A percentile compares a stretch with the other conserved stretches of the same genome.
These are phyloP conservation scores for Tribolium castaneum DNA, from an alignment of 1,140 invertebrate species.

Conservation along the genomic window DNA sequence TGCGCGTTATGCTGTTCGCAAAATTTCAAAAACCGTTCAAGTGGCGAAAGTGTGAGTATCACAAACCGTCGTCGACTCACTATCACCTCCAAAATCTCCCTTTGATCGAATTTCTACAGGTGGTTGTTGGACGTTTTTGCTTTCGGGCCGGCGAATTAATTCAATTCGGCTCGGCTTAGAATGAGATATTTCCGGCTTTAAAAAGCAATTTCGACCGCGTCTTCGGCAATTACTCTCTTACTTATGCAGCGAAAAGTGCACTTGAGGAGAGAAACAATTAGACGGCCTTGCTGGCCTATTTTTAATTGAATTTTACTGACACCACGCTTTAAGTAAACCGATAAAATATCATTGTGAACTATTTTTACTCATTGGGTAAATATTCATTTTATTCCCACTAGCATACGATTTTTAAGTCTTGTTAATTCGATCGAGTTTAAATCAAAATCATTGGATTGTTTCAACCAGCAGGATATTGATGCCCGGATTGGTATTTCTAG, in stretches of 20 bases:
- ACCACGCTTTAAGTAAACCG: background rate
- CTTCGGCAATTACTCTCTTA: slow-evolving; percentile 16
- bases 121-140: background rate
- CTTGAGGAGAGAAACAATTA: background rate
- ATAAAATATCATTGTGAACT: slow-evolving; percentile 19
- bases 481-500: background rate
- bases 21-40: background rate
- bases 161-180: background rate
- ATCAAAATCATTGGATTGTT: background rate
- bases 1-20: background rate
- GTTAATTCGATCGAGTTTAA: background rate
- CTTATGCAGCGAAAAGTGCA: slow-evolving; percentile 28
- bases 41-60: slow-evolving; percentile 9
- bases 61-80: background rate
- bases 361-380: background rate
- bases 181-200: slow-evolving; percentile 1
- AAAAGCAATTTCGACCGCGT: slow-evolving; percentile 21
- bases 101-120: background rate
- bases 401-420: background rate
- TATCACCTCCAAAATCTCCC: background rate
- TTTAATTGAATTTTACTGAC: slow-evolving; percentile 17
- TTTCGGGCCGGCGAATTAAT: background rate
- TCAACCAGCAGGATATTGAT: background rate
- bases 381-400: background rate
- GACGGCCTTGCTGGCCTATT: background rate